A percentile compares a stretch with the other conserved stretches of the same genome.
Conservation (phyloP, 2,888 invertebrate species). For the Coleophora flavipennella region DNA sequence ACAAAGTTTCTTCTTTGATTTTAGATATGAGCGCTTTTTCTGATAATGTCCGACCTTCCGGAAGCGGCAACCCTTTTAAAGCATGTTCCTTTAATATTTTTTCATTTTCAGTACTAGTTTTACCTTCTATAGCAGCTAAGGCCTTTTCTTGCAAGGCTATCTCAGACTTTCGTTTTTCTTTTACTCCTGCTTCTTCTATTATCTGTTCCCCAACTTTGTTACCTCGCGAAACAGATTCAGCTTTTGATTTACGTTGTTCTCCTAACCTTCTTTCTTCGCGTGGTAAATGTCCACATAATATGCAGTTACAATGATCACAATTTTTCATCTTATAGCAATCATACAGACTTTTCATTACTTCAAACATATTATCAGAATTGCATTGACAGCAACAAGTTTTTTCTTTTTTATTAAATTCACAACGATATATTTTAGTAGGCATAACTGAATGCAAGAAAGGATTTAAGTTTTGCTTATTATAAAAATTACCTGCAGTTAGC, state of each 20-base stretch:
- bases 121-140: slow-evolving; percentile 24
- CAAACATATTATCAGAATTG: slow-evolving; percentile 12
- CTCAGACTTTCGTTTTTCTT: slow-evolving; percentile 12
- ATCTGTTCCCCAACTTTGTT: not conserved
- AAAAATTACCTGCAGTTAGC: not conserved
- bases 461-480: slow-evolving; percentile 9
- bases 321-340: slow-evolving; percentile 11
- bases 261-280: slow-evolving; percentile 1
- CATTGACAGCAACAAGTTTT: slow-evolving; percentile 22
- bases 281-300: slow-evolving; percentile 6
- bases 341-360: slow-evolving; percentile 12
- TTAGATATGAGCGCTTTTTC: slow-evolving; percentile 17
- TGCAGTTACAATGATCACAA: slow-evolving; percentile 6
- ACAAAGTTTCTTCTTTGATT: not conserved
- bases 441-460: slow-evolving; percentile 5
- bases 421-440: slow-evolving; percentile 16
- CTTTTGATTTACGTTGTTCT: not conserved
- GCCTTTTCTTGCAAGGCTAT: slow-evolving; percentile 12
- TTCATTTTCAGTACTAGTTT: slow-evolving; percentile 20
- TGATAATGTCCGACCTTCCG: slow-evolving; percentile 24
- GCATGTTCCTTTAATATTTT: slow-evolving; percentile 18
- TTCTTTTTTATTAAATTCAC: slow-evolving; percentile 19
- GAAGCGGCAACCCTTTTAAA: slow-evolving; percentile 21
- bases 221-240: not conserved
- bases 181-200: slow-evolving; percentile 18